Conservation (phyloP, 2,797 vertebrate species). For the Platalea minor region DNA sequence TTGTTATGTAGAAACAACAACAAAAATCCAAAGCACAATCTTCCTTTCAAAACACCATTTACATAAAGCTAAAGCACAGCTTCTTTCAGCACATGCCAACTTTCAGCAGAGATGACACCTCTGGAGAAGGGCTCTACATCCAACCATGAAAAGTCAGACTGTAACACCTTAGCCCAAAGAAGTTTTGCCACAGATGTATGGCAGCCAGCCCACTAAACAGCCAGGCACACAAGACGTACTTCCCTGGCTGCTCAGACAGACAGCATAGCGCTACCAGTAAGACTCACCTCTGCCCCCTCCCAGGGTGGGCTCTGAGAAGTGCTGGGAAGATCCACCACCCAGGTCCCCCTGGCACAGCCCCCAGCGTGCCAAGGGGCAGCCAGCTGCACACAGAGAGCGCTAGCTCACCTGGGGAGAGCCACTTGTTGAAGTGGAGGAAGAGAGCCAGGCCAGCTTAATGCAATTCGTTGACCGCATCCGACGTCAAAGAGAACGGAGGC, state of each 20-base stretch:
- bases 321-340: neutral
- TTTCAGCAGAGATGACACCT: neutral
- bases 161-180: neutral
- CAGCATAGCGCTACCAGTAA: neutral
- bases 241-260: neutral
- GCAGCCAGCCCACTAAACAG: neutral
- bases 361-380: neutral
- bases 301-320: neutral
- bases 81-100: neutral
- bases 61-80: neutral
- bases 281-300: neutral
- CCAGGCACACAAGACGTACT: neutral
- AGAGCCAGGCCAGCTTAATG: neutral
- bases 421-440: neutral
- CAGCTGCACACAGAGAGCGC: neutral
- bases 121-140: neutral
- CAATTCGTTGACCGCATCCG: neutral
- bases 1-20: neutral
- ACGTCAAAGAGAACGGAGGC: neutral
- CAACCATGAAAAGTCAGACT: neutral
- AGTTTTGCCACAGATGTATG: neutral
- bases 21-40: neutral
- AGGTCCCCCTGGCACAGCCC: neutral
- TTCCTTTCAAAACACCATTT: neutral
- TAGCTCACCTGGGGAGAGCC: neutral